Conservation (phyloP, 2,113 vertebrate genomes). For the Carassius gibelio region DNA sequence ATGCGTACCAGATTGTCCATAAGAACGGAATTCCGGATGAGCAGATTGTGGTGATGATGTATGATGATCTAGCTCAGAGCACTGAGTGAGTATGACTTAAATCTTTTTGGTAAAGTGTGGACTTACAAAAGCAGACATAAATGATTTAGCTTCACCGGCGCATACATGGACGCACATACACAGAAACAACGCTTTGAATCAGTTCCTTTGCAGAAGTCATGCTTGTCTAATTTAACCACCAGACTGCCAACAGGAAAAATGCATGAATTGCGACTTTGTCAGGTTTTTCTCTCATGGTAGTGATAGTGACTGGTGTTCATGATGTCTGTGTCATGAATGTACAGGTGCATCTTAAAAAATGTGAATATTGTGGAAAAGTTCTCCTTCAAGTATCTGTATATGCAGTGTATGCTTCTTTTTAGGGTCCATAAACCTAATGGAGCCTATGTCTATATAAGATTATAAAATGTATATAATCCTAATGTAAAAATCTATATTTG, state of each 20-base stretch:
- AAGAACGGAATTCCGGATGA: conserved; percentile 92
- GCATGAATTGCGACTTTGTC: not conserved
- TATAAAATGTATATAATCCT: not conserved
- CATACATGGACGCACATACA: not conserved
- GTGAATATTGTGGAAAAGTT: too few relatives aligned
- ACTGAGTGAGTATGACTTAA: conserved; percentile 80
- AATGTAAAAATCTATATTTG: not conserved
- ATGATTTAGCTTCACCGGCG: not conserved
- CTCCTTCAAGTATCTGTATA: not conserved
- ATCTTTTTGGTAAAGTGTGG: not conserved
- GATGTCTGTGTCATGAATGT: not conserved
- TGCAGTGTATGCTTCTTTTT: not conserved
- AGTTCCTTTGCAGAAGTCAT: conserved; percentile 16
- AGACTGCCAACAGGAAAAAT: not conserved
- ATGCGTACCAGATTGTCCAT: conserved; percentile 95
- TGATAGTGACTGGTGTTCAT: not conserved
- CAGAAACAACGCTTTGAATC: not conserved
- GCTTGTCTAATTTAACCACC: conserved; percentile 5
- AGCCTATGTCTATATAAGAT: too few relatives aligned
- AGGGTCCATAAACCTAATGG: too few relatives aligned
- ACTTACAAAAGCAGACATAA: not conserved
- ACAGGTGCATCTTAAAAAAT: not conserved
- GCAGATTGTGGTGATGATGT: conserved; percentile 99
- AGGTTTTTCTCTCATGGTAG: not conserved
- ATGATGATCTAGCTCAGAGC: conserved; percentile 88